A percentile compares a stretch with the other conserved stretches of the same genome.
Conservation (phyloP, 92 coral and sea anemone species). For the Phymanthus crucifer region DNA sequence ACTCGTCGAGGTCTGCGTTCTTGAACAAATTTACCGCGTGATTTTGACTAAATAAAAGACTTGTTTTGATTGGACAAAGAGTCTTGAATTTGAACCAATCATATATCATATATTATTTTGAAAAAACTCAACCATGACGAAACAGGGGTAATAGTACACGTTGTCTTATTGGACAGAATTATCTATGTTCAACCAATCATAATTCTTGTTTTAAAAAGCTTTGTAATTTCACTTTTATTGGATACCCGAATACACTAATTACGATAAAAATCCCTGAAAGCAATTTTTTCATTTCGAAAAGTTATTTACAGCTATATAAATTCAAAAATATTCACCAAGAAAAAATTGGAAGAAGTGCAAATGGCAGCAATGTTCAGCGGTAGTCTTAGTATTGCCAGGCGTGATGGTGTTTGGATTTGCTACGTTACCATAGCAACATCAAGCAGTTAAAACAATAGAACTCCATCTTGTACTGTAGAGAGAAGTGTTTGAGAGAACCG, state of each 20-base stretch:
- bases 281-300: no score
- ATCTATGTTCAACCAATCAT: conserved; percentile 12
- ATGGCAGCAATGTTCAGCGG: conserved; percentile 17
- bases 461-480: conserved; percentile 2
- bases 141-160: conserved; percentile 12
- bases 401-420: conserved; percentile 14
- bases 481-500: conserved; percentile 4
- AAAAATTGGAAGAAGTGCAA: no score
- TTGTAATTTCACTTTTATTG: no score
- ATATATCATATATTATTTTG: neutral
- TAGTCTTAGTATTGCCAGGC: neutral
- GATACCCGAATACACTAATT: no score
- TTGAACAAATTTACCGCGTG: conserved; percentile 7
- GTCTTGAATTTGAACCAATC: neutral
- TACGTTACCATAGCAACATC: conserved; percentile 23
- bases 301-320: no score
- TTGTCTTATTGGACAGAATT: conserved; percentile 34
- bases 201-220: neutral
- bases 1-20: neutral
- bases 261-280: no score
- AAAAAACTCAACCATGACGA: conserved; percentile 23
- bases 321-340: no score
- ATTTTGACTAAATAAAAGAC: neutral
- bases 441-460: conserved; percentile 29
- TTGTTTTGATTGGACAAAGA: neutral